Conservation (phyloP, 2,797 vertebrate genomes). For the Chiroxiphia lanceolata region DNA sequence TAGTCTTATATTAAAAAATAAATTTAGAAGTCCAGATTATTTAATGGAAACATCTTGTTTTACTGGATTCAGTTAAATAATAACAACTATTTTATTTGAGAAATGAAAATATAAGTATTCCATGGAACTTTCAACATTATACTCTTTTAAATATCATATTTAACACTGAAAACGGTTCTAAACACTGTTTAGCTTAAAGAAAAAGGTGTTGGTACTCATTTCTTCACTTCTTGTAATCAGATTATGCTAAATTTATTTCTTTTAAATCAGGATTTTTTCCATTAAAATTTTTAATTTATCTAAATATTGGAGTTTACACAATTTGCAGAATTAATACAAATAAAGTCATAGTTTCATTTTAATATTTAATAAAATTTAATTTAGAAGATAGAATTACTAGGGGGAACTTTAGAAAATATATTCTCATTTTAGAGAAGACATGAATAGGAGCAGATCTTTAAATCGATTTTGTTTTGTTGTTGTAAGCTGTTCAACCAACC, state of each 20-base stretch:
- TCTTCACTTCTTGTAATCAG: not conserved
- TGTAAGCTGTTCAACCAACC: not conserved
- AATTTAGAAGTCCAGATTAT: not conserved
- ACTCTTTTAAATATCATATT: not conserved
- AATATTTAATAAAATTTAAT: not conserved
- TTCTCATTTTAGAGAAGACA: not conserved
- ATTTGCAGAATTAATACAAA: not conserved
- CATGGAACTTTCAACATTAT: not conserved
- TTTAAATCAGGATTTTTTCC: not conserved
- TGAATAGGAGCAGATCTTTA: not conserved
- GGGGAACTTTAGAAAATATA: rapidly evolving
- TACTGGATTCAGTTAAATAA: not conserved
- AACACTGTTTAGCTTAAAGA: not conserved
- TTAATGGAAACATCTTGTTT: not conserved
- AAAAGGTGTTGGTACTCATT: not conserved
- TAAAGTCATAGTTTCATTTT: not conserved
- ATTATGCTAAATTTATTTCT: not conserved
- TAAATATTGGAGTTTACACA: not conserved
- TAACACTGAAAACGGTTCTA: not conserved
- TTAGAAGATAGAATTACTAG: not conserved
- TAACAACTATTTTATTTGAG: not conserved
- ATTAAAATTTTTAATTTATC: not conserved
- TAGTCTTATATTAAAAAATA: not conserved
- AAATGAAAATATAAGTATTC: not conserved
- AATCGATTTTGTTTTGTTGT: not conserved